Conservation (phyloP, 2,797 vertebrate species). For the Catostomus latipinnis region DNA sequence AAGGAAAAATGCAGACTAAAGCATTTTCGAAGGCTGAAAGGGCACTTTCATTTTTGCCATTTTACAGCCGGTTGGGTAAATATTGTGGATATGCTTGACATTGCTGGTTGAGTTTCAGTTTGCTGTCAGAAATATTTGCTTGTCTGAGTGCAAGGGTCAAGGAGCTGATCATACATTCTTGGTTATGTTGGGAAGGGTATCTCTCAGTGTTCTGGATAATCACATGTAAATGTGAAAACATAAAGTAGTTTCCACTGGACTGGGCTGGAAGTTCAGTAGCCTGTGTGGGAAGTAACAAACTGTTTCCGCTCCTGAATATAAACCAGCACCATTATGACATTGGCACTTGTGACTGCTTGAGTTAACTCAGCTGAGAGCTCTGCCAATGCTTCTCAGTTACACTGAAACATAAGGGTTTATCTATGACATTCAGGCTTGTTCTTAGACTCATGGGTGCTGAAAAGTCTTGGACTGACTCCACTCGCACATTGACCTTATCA, state of each 20-base stretch:
- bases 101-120: slow-evolving; percentile 50
- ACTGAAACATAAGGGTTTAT: background rate
- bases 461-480: slow-evolving; percentile 10
- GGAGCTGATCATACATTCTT: slow-evolving; percentile 21
- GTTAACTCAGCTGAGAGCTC: background rate
- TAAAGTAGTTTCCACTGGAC: slow-evolving; percentile 35
- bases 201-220: slow-evolving; percentile 40
- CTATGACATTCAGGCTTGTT: slow-evolving; percentile 21
- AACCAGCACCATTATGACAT: slow-evolving; percentile 22
- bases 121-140: slow-evolving; percentile 60
- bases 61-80: slow-evolving; percentile 17
- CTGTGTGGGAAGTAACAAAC: background rate
- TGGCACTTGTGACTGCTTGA: background rate
- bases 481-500: slow-evolving; percentile 28
- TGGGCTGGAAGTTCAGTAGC: slow-evolving; percentile 15
- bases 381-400: background rate
- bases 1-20: background rate
- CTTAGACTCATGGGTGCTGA: slow-evolving; percentile 5
- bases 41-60: background rate
- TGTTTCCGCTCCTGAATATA: slow-evolving; percentile 12
- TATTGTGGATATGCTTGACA: slow-evolving; percentile 34
- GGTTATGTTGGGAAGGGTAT: background rate
- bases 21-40: background rate
- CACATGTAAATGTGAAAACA: slow-evolving; percentile 44
- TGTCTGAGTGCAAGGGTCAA: slow-evolving; percentile 44